Percentiles rank a stretch among this genome's conserved stretches.
phyloP scores from a whole-genome alignment of 2,797 vertebrate species.

The Serranus cabrilla region DNA sequence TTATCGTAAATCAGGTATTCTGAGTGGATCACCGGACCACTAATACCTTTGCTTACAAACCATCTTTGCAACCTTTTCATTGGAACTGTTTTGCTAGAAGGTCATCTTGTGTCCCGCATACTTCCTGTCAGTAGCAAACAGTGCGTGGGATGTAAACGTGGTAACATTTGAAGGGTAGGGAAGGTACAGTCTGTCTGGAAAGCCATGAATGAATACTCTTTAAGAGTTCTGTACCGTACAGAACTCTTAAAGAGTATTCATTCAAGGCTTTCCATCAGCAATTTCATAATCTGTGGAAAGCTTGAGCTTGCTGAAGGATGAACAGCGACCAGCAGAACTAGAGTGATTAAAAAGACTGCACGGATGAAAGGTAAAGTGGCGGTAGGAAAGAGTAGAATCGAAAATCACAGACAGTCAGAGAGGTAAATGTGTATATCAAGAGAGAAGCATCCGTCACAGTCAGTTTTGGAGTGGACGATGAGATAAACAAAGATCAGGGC shows the following conservation, averaged over 20 bases:
- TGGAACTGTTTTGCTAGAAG: conserved; percentile 23
- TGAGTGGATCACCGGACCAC: neutral
- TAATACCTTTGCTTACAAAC: conserved; percentile 29
- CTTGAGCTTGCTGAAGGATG: neutral
- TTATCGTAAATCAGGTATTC: conserved; percentile 10
- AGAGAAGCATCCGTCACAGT: conserved; percentile 53
- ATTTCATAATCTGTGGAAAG: conserved; percentile 12
- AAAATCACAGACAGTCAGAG: conserved; percentile 21
- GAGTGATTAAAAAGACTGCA: neutral
- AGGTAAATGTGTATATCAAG: conserved; percentile 41
- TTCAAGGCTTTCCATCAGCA: conserved; percentile 34
- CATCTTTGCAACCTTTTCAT: conserved; percentile 18
- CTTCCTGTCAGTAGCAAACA: conserved; percentile 34
- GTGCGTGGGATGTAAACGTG: conserved; percentile 31
- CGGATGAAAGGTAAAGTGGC: conserved; percentile 4
- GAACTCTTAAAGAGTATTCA: conserved; percentile 15
- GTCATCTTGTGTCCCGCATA: conserved; percentile 20
- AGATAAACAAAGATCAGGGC: conserved; percentile 64
- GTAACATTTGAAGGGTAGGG: conserved; percentile 28
- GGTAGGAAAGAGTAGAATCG: neutral
- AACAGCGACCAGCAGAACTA: neutral
- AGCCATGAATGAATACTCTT: no score
- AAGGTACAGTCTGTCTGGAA: no score
- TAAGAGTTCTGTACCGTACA: no score
- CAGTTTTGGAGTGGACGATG: conserved; percentile 39